Conservation (phyloP, 1,140 invertebrate genomes). For the Papilio xuthus region DNA sequence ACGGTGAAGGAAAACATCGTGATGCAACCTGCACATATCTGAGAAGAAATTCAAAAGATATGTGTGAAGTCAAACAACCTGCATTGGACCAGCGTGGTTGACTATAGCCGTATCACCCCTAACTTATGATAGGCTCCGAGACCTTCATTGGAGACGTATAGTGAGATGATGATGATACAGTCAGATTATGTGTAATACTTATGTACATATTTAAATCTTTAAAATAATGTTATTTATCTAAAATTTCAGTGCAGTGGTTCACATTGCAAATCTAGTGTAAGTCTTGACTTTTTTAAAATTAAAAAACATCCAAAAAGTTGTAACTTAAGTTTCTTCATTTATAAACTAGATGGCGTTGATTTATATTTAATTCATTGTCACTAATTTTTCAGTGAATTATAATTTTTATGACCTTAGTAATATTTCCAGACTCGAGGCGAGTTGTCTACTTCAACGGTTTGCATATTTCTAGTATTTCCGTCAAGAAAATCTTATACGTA, state of each 20-base stretch:
- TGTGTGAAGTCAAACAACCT: too few relatives aligned
- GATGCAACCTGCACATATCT: too few relatives aligned
- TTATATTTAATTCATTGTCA: background rate
- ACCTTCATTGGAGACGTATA: too few relatives aligned
- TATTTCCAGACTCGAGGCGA: conserved; percentile 27
- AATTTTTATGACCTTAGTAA: background rate
- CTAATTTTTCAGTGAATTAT: background rate
- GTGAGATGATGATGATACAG: too few relatives aligned
- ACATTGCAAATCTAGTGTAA: conserved; percentile 20
- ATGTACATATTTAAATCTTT: too few relatives aligned
- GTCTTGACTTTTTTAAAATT: background rate
- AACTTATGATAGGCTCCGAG: too few relatives aligned
- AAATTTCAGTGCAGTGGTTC: conserved; percentile 26
- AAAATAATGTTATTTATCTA: background rate
- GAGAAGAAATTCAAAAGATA: too few relatives aligned
- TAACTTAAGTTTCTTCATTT: background rate
- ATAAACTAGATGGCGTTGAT: background rate
- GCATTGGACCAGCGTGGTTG: too few relatives aligned
- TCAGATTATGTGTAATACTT: too few relatives aligned
- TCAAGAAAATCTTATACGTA: too few relatives aligned
- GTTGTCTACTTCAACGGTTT: conserved; percentile 18
- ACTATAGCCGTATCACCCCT: too few relatives aligned
- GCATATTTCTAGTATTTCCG: background rate
- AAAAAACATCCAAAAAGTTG: background rate
- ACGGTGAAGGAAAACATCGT: too few relatives aligned